These are phyloP conservation scores for Phyllotreta striolata DNA, from an alignment of 2,888 invertebrate species.

Conservation along the genomic window DNA sequence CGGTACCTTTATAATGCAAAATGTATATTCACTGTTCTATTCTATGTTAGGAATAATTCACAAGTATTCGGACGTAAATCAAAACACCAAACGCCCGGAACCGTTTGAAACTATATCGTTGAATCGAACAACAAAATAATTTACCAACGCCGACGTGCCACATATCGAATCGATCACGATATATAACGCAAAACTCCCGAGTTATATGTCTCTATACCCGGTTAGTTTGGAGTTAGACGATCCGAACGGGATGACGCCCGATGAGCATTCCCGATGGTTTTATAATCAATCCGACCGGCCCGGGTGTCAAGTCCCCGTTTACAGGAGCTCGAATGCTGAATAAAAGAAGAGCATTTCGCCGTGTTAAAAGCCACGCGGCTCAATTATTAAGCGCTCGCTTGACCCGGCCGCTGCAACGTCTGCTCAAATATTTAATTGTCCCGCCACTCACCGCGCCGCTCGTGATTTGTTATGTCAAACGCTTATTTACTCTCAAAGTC, in stretches of 20 bases:
- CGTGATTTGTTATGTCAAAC: conserved; percentile 59
- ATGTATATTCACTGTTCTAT: neutral
- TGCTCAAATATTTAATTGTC: conserved; percentile 63
- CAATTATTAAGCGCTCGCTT: conserved; percentile 62
- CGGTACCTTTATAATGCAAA: neutral
- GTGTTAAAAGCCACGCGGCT: conserved; percentile 63
- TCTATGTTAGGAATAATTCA: conserved; percentile 3
- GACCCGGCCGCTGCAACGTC: conserved; percentile 59
- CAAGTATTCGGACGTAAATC: conserved; percentile 19
- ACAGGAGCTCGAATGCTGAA: conserved; percentile 61
- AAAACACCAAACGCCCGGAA: neutral
- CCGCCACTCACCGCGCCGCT: conserved; percentile 57
- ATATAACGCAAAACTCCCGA: too few relatives aligned
- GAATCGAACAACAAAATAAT: neutral
- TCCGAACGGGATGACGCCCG: conserved; percentile 46
- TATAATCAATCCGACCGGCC: conserved; percentile 59
- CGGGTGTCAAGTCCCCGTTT: conserved; percentile 63
- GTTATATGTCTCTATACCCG: too few relatives aligned
- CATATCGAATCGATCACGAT: too few relatives aligned
- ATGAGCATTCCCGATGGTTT: conserved; percentile 54
- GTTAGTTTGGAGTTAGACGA: conserved; percentile 24
- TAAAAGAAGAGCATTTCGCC: conserved; percentile 62
- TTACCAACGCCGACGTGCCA: too few relatives aligned
- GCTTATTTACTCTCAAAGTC: conserved; percentile 54
- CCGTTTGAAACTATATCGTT: conserved; percentile 1